Base-by-base conservation (phyloP, 2,113 vertebrate genomes). In the Mastomys natalensis region DNA sequence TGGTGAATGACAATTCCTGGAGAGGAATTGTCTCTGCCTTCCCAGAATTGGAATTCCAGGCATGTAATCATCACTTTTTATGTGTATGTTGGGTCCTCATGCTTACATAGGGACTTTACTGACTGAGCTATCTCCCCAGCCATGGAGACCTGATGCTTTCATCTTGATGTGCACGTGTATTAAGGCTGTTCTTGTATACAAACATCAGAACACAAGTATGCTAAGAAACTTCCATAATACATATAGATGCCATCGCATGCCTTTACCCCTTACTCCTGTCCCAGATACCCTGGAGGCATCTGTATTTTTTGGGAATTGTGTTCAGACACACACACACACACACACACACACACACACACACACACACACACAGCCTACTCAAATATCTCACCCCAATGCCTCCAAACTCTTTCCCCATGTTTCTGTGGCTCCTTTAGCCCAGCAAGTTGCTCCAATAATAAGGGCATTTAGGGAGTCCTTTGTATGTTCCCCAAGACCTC, bases 171-270 rank as follows among this genome's bases (percentile, higher is more conserved):
- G 1, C 51, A 43, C 26, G 43, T 29, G 37, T 58, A 7, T 12
- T 4, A 34, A 22, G 48, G 5, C 10, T 37, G 17, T 17, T 37
- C 17, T 29, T 43, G 70, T 45, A 1, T 58, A 24, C 43, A 37
- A 45, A 77, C 68, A 48, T 9, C 0, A 1, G 51, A 45, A 3
- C n/a, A 11, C 26, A 11, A 58, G n/a, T 66, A 13, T 4, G 1
- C 4, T 12, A 7, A 55, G 51, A 70, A 82, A 66, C 4, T 3
- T 13, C 3, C 2, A 0, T 40, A 40, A 72, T 24, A 62, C 7
- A n/a, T n/a, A 78, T 51, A 51, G 48, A 51, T 51, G 48, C 48
- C 48, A 51, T 7, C 8, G 48, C 48, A 51, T 51, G 48, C 24
- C 13, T 51, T 3, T 31, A 24, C 60, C n/a, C 5, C 29, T 53